A percentile compares a stretch with the other conserved stretches of the same genome.
Conservation (phyloP, 2,888 invertebrate genomes). For the Drosophila cracens region DNA sequence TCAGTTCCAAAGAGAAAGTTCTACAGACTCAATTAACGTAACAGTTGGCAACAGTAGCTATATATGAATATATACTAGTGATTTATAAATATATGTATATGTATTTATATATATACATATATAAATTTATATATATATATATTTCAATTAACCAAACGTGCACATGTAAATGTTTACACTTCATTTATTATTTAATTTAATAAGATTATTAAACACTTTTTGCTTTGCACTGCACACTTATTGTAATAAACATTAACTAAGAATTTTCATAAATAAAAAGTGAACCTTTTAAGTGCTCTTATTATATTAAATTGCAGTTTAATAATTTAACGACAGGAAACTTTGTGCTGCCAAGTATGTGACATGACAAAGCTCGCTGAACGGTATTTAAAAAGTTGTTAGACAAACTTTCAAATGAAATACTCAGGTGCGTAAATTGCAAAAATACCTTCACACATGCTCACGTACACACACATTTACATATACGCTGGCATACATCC, state of each 20-base stretch:
- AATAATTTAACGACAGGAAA: background rate
- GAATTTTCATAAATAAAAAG: background rate
- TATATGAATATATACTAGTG: background rate
- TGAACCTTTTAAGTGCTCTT: background rate
- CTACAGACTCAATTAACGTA: background rate
- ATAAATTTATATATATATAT: background rate
- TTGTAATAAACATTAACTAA: background rate
- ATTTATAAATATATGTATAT: too few relatives aligned
- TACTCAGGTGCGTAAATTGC: constrained; percentile 59
- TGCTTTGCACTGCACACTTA: background rate
- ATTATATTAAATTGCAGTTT: constrained; percentile 3
- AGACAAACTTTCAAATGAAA: constrained; percentile 72
- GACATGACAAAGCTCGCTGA: constrained; percentile 40
- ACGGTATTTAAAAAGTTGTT: constrained; percentile 69
- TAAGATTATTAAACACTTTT: background rate
- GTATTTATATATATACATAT: background rate
- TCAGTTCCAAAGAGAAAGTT: background rate
- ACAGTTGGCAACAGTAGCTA: background rate
- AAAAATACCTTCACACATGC: constrained; percentile 45
- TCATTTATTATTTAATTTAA: background rate
- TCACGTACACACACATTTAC: background rate
- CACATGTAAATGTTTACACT: background rate
- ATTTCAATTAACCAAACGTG: background rate
- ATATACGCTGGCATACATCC: background rate
- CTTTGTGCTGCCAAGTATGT: constrained; percentile 39